Percentiles rank a stretch among this genome's conserved stretches.
Evolutionary conservation across 2,113 vertebrate species (phyloP).

Genomic region (Genyomyrus donnyi): DNA sequence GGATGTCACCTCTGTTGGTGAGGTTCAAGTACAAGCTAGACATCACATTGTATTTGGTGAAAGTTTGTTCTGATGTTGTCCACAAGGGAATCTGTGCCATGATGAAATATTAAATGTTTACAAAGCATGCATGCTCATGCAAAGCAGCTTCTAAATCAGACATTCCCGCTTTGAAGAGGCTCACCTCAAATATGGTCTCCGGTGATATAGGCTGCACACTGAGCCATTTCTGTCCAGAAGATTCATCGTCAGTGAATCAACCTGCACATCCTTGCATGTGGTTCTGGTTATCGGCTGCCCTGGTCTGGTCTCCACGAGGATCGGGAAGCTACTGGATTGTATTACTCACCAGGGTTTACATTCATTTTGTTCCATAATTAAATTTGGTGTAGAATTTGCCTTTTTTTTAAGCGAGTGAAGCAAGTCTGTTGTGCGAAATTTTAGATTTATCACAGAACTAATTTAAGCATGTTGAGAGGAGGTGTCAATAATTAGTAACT

Average conservation of each 20-base stretch:
- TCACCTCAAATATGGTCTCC: not conserved
- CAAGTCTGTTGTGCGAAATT: not conserved
- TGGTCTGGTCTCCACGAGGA: not conserved
- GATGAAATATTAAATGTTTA: not conserved
- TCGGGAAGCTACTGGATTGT: not conserved
- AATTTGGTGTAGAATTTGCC: not conserved
- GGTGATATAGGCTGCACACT: not conserved
- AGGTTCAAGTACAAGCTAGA: not conserved
- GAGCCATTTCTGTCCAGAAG: not conserved
- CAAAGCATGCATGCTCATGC: not conserved
- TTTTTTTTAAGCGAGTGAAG: not conserved
- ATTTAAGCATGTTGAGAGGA: not conserved
- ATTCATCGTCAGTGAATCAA: not conserved
- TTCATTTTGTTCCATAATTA: not conserved
- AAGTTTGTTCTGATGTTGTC: not conserved
- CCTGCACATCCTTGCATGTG: not conserved
- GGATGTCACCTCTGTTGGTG: not conserved
- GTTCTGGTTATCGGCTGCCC: not conserved
- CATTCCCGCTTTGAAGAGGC: not conserved
- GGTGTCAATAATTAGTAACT: not conserved
- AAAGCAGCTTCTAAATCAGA: not conserved
- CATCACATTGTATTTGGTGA: not conserved
- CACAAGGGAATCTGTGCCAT: not conserved
- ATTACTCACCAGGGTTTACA: not conserved
- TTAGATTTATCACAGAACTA: not conserved